Evolutionary conservation across 2,888 invertebrate species (phyloP), one percentile per base, ranked within the genome.

Genomic region (Trissolcus brochymenae): DNA sequence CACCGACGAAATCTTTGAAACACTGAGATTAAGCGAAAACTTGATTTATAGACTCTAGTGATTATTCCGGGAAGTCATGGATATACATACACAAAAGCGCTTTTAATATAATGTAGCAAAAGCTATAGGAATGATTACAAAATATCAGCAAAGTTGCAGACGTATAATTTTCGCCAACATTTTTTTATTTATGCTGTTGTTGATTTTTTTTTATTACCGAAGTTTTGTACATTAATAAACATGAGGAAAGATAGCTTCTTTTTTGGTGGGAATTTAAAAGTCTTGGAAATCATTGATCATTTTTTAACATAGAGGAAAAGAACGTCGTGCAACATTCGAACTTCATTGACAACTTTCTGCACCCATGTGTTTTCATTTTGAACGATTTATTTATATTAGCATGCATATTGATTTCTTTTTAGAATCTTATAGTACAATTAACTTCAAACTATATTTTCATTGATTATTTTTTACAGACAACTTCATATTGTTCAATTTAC

Each of bases 11-110:
- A 67, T 67, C 67, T 67, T 59, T 67, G 67, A 67, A 67, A 67
- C 68, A 60, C 68, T 55, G 55, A 61, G 68, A 70, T 61, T 70
- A 70, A 70, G 68, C 60, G 68, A 70, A 70, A 70, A 70, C 68
- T 70, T 70, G 68, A 70, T 70, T 70, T 70, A 70, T 70, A 70
- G 68, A 70, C 68, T 70, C 53, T 70, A 61, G 67, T 53, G 59
- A 67, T 61, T 70, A 62, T 70, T 70, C 70, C 56, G 35, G 61
- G 70, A 70, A 71, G 65, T 60, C 72, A 72, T 72, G 72, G 72
- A 73, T 65, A 73, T 65, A 73, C 72, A 60, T 73, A 65, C 55
- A 73, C 72, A 73, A 60, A 49, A 60, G 49, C 65, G 17, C n/a
- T 50, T n/a, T 56, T 35, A 51, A 59, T 64, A 72, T 66, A 65